These are phyloP conservation scores for Danio choprae DNA, from an alignment of 2,797 vertebrate species.

Conservation along the genomic window DNA sequence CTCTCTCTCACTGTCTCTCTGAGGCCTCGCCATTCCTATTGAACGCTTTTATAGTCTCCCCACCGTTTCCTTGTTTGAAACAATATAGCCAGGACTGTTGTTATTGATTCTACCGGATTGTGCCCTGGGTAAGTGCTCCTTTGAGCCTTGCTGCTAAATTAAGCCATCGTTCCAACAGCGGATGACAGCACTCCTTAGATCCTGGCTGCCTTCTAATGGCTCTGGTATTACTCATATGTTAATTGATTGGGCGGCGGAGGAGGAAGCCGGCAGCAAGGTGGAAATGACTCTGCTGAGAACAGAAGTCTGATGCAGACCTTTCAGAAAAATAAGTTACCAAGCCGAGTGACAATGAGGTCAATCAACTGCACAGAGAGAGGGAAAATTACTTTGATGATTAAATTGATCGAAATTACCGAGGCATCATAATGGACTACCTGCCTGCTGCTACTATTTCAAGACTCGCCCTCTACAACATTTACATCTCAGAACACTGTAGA, in stretches of 20 bases:
- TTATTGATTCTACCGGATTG: conserved; percentile 86
- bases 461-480: conserved; percentile 21
- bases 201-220: conserved; percentile 81
- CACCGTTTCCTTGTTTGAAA: conserved; percentile 79
- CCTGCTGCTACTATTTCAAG: conserved; percentile 17
- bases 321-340: conserved; percentile 51
- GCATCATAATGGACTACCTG: conserved; percentile 41
- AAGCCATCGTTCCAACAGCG: conserved; percentile 87
- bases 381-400: conserved; percentile 51
- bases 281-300: conserved; percentile 55
- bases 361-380: conserved; percentile 45
- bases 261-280: conserved; percentile 60
- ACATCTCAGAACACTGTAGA: conserved; percentile 5
- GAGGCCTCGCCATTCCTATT: conserved; percentile 43
- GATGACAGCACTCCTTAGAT: conserved; percentile 86
- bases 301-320: conserved; percentile 41
- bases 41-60: conserved; percentile 66
- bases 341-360: conserved; percentile 53
- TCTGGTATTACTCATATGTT: conserved; percentile 83
- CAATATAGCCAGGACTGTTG: conserved; percentile 78
- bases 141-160: conserved; percentile 85
- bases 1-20: conserved; percentile 65
- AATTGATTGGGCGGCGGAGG: conserved; percentile 86
- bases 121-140: conserved; percentile 81
- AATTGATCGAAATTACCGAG: conserved; percentile 50